Conservation (phyloP, 2,113 vertebrate genomes). For the Todiramphus saurophagus region DNA sequence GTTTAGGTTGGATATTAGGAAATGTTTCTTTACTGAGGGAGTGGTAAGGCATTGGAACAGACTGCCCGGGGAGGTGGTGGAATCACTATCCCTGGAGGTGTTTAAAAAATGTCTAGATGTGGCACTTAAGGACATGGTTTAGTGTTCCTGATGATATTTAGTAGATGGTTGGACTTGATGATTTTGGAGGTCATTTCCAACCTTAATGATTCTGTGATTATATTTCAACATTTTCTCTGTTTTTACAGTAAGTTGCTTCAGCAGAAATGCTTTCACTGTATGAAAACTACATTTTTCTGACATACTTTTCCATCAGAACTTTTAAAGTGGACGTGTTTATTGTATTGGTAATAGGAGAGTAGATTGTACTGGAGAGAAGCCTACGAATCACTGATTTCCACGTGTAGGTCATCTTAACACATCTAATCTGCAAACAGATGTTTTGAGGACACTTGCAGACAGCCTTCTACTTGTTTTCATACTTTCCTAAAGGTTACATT, state of each 20-base stretch:
- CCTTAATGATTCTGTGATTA: no score
- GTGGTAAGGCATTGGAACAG: no score
- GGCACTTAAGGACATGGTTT: no score
- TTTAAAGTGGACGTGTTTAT: neutral
- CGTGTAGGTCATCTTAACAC: neutral
- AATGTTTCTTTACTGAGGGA: no score
- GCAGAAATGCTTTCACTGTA: neutral
- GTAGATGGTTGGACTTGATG: no score
- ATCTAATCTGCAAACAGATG: neutral
- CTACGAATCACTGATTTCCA: neutral
- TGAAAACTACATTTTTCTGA: neutral
- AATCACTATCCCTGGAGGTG: no score
- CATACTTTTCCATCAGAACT: neutral
- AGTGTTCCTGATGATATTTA: no score
- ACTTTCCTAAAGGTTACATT: neutral
- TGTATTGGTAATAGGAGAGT: neutral
- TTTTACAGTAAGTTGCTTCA: neutral
- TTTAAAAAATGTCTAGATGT: no score
- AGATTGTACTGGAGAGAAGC: neutral
- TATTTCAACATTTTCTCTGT: neutral
- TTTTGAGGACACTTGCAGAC: neutral
- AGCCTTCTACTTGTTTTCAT: neutral
- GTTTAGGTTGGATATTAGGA: no score
- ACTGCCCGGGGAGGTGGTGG: no score
- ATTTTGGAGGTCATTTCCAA: no score